Conservation (phyloP, 2,797 vertebrate species). For the Poecile montanus region DNA sequence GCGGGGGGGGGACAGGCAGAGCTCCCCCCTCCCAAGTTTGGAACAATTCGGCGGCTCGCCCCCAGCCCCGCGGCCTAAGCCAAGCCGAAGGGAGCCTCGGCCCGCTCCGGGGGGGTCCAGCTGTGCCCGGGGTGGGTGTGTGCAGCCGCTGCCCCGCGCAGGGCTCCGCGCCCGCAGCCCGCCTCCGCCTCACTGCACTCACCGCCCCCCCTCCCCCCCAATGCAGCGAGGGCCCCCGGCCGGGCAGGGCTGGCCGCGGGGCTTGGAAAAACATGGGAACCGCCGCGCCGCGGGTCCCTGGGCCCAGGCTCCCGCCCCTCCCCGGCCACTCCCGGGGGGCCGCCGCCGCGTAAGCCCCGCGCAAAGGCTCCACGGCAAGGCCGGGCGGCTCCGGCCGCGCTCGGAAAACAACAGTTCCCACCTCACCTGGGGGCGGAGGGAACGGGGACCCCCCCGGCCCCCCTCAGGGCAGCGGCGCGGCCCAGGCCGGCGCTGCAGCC, state of each 20-base stretch:
- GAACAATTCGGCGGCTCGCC: not conserved
- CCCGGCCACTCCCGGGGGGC: not conserved
- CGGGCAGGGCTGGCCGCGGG: not conserved
- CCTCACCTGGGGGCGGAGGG: not conserved
- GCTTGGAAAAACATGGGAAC: conserved; percentile 35
- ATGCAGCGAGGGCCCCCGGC: not conserved
- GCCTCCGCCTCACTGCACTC: not conserved
- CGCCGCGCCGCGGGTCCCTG: not conserved
- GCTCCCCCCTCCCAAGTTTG: not conserved
- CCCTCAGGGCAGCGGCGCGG: not conserved
- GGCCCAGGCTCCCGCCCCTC: not conserved
- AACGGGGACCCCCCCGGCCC: not conserved
- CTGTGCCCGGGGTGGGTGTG: not conserved
- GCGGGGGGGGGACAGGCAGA: not conserved
- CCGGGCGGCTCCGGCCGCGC: not conserved
- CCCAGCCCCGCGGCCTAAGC: conserved; percentile 8
- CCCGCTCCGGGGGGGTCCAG: not conserved
- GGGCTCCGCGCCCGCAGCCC: not conserved
- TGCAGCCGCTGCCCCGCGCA: not conserved
- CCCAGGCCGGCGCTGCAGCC: not conserved
- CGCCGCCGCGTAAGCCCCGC: not conserved
- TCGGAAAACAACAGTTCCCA: not conserved
- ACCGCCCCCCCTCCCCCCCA: not conserved
- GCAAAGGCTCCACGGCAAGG: not conserved
- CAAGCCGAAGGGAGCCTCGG: not conserved